Conservation (phyloP, 2,888 invertebrate genomes). For the Palloptera scutellata region DNA sequence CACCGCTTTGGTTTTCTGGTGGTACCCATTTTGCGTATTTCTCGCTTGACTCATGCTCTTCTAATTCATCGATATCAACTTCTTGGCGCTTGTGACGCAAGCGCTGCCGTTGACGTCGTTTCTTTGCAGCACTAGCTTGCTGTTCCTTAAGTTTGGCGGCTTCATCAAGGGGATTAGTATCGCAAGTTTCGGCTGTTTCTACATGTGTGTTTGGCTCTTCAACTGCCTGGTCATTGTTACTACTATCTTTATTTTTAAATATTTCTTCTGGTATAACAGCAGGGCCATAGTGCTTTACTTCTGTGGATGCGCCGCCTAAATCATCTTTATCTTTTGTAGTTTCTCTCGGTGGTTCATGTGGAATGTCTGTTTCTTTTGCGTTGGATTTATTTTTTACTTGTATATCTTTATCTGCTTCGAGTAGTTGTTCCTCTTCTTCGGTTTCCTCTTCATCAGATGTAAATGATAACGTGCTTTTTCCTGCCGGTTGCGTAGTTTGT, state of each 20-base stretch:
- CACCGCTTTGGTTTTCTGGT: slow-evolving; percentile 77
- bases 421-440: slow-evolving; percentile 47
- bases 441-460: slow-evolving; percentile 51
- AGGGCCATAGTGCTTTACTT: slow-evolving; percentile 6
- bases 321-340: not conserved
- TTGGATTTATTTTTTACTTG: not conserved
- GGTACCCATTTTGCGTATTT: slow-evolving; percentile 83
- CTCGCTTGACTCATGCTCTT: slow-evolving; percentile 66
- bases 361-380: not conserved
- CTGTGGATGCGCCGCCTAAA: not conserved
- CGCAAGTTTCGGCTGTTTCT: slow-evolving; percentile 5
- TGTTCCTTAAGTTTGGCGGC: too few species aligned
- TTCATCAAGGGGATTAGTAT: not conserved
- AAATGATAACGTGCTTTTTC: slow-evolving; percentile 31
- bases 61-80: slow-evolving; percentile 61
- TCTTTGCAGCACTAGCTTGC: slow-evolving; percentile 35
- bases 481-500: slow-evolving; percentile 17
- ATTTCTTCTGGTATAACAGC: not conserved
- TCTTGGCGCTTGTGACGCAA: slow-evolving; percentile 59
- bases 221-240: slow-evolving; percentile 19
- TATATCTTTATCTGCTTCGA: slow-evolving; percentile 24
- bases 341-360: not conserved
- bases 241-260: not conserved
- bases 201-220: slow-evolving; percentile 2
- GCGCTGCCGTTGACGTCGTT: slow-evolving; percentile 55